Evolutionary conservation across 2,113 vertebrate genomes (phyloP), one percentile per base, ranked within the genome.

Genomic region (Melanocharis versteri): DNA sequence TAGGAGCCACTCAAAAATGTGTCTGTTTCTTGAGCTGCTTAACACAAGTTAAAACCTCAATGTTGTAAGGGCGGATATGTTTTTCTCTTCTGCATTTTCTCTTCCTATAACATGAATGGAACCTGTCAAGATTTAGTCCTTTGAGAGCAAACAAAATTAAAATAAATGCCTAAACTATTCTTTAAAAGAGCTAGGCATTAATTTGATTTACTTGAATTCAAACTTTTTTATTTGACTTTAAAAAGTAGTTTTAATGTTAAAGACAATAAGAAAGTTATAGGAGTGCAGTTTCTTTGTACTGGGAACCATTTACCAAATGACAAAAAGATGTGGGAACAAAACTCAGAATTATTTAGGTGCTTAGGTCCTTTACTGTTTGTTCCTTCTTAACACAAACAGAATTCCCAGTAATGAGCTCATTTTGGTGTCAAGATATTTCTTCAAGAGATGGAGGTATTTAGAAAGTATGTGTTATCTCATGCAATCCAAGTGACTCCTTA

Each of bases 51-150:
- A 31, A 77, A 71, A 47, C 11, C 7, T 83, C 3, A 2, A 2
- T 85, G 18, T 2, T 1, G 0, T 58, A 51, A 33, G 10, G 54
- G 13, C 13, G 44, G 48, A 9, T 58, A 8, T 0, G 1, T 33
- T 73, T 54, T 66, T 58, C 15, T 48, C 17, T 48, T 56, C 4
- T 56, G 44, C 13, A 1, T 80, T 69, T 86, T 78, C 13, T 90
- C 27, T 75, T 42, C 31, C 5, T 37, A 0, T 17, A 79, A 18
- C 9, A 44, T 30, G 28, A 66, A 33, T 27, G 31, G 18, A 57
- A 44, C 24, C 6, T 64, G 19, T 56, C 53, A 58, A 84, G 37
- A 54, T 15, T 44, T 71, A 21, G 20, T 15, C 20, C 47, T 79
- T 66, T n/a, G 28, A 82, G 42, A 50, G 8, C 62, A 40, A 76